Evolutionary conservation across 2,888 invertebrate species (phyloP), one percentile per base, ranked within the genome.

Genomic region (Eremobia ochroleuca): DNA sequence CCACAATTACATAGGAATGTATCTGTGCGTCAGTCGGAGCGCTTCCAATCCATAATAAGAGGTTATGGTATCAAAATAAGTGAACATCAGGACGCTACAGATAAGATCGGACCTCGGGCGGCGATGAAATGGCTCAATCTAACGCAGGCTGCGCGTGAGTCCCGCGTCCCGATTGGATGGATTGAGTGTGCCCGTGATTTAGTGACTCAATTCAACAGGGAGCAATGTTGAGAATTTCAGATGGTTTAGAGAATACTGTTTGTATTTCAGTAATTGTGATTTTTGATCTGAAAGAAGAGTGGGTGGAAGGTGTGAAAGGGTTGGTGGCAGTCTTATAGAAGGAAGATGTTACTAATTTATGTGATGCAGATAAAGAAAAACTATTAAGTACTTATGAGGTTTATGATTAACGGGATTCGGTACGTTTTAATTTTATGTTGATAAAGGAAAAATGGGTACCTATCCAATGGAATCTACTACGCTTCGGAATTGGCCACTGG

Each of bases 61-160:
- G 95, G 95, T 92, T 95, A 89, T 76, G 83, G 90, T 91, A 91
- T 91, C 90, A 91, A 93, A 94, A 93, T 92, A 93, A 89, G 84
- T 92, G 92, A 90, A 92, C 90, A 92, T 93, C 90, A 93, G 91
- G 90, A 91, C 88, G 90, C 85, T 88, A 84, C 87, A 92, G 95
- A 95, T 95, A 95, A 85, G 87, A 93, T 92, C 94, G 89, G 87
- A 89, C 93, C 93, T 86, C 92, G 90, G 94, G 93, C 92, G 82
- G 85, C 91, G 94, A 92, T 93, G 93, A 94, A 94, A 95, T 95
- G 95, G 94, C 95, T 95, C 92, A 95, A 95, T 95, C 94, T 91
- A 83, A 86, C 83, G 77, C 76, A 77, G 83, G 73, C 86, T 86
- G 87, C 89, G 88, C 83, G 58, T 79, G 77, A 77, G 78, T 43